Base-by-base conservation (phyloP, 2,797 vertebrate genomes). In the Alcedo atthis region DNA sequence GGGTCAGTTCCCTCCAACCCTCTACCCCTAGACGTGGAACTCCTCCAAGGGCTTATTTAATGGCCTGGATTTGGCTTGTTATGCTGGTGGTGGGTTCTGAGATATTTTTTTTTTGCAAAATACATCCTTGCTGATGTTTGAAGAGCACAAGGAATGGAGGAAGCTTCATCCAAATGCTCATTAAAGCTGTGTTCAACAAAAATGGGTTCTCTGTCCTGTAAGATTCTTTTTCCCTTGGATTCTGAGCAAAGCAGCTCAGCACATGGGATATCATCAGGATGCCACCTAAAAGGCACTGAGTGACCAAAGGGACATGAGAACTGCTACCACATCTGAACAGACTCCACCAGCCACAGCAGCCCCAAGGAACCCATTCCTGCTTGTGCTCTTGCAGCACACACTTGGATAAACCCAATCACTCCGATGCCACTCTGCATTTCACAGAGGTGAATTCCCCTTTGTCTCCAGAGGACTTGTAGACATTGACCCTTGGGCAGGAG, bases 361-460 rank as follows among this genome's bases (percentile, higher is more conserved):
- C 48, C 49, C 30, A 8, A 6, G 71, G 48, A 80, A 46, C 8
- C 14, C 7, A 10, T 16, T 22, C 22, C 10, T 25, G 45, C 33
- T 32, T 12, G 25, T 22, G 3, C 42, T 10, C 21, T 54, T 90
- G 78, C 87, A 87, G 87, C 82, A 51, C 19, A 45, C 62, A n/a
- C 85, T 48, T 63, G 80, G 89, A 35, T 58, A 81, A 94, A 91
- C 74, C 94, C 66, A 76, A 90, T 76, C 66, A 71, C 91, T 96
- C 95, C 81, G 85, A 76, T 64, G 71, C 79, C 93, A 43, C 91
- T 88, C 1, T 2, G 7, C 1, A 0, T 37, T 78, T 12, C 4
- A 0, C 93, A 88, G 59, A 85, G 86, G 64, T 85, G 26, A 58
- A 89, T 67, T 25, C 30, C 51, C 30, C 45, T 42, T 81, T 66